Base-by-base conservation (phyloP, 1,140 invertebrate genomes). In the Caerostris extrusa region DNA sequence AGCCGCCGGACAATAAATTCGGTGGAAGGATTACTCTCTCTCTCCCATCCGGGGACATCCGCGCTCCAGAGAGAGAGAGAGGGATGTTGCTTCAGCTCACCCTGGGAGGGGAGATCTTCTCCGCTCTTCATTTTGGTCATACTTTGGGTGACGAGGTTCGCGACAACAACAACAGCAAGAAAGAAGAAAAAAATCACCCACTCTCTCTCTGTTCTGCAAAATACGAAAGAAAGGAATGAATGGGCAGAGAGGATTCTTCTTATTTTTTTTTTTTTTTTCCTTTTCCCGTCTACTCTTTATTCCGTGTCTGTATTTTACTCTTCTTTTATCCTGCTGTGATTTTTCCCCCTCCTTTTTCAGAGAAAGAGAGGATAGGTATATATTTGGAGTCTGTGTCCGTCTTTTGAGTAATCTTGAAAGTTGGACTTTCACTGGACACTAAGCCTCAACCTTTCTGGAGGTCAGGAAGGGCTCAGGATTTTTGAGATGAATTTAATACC, bases 1-100 rank as follows among this genome's bases (percentile, higher is more conserved):
- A 81, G 14, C 69, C 71, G 91, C 91, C 91, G 91, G 91, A 93
- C 91, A 93, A 93, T 93, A 93, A 93, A 93, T 93, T 93, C 91
- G 91, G 91, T 60, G 82, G 91, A 87, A 81, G 82, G 83, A 86
- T 87, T 87, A 91, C 82, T 67, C 83, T 58, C 89, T 64, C 64
- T 77, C 60, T 12, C 19, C 71, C 56, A 17, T 50, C 34, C 61
- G 4, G n/a, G 56, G 12, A 57, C 55, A 14, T 14, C 6, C n/a
- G n/a, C 6, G 34, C 17, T n/a, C 50, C 19, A 50, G 83, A 69
- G 87, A 50, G 50, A 50, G 83, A 58, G 7, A 69, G 19, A 50
- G 89, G 69, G 89, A 90, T 90, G 89, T 90, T 81, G 69, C 67
- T n/a, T 56, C 60, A 12, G 91, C 90, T 93, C 91, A 71, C 91